These are phyloP conservation scores for Polyommatus iphigenia DNA, from an alignment of 2,888 invertebrate genomes.

Conservation along the genomic window DNA sequence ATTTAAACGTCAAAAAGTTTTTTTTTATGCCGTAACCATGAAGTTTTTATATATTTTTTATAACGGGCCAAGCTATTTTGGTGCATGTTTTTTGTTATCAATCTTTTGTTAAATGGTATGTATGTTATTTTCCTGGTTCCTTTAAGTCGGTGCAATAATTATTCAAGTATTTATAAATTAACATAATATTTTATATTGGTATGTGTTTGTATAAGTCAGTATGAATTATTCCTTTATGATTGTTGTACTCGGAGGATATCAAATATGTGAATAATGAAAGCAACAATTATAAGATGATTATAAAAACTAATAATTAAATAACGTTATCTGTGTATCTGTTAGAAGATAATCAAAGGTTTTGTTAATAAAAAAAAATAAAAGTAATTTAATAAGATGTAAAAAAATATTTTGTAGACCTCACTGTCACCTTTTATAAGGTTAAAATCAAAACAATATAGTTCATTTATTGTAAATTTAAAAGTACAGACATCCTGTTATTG, in stretches of 20 bases:
- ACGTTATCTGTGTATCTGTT: too few species aligned
- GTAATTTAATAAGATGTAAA: neutral
- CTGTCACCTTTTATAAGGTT: neutral
- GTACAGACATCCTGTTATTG: neutral
- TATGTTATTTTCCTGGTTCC: neutral
- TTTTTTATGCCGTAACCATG: neutral
- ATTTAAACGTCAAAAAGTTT: neutral
- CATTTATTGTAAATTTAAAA: neutral
- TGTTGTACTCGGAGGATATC: neutral
- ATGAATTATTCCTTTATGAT: too few species aligned
- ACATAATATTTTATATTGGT: too few species aligned
- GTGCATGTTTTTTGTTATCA: neutral
- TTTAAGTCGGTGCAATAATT: neutral
- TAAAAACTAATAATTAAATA: too few species aligned
- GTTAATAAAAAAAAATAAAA: too few species aligned
- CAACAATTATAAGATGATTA: neutral
- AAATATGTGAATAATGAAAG: neutral
- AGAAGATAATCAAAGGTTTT: too few species aligned
- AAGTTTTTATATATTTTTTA: neutral
- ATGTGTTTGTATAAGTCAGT: too few species aligned
- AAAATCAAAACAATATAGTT: neutral
- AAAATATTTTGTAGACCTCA: neutral
- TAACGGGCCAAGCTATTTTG: neutral
- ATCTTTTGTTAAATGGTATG: neutral
- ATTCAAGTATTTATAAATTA: too few species aligned